Evolutionary conservation across 1,140 invertebrate species (phyloP), one percentile per base, ranked within the genome.

Genomic region (Medauroidea extradentata): DNA sequence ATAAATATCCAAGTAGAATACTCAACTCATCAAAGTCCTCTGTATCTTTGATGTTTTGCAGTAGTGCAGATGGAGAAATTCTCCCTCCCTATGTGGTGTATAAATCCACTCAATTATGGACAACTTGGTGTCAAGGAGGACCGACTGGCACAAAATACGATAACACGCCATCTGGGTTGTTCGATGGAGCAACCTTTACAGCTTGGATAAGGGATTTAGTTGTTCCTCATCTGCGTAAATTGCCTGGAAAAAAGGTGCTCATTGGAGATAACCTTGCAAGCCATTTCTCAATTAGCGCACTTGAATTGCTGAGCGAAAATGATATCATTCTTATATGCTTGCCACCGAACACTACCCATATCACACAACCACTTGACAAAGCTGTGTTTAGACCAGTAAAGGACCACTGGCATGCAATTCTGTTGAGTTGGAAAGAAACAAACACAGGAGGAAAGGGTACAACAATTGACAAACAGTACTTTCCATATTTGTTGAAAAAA

Each of bases 31-130:
- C 66, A 4, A 75, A 74, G 57, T 52, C 68, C 16, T 53, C 62
- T 9, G 69, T 66, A 34, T 74, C 72, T 7, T 43, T 76, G 11
- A 73, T 75, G 71, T 70, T 74, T 60, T 58, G 67, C 42, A 67
- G 63, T 44, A 64, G 70, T 57, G 72, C 70, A 50, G 53, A 53
- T 29, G 72, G 70, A 14, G 21, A 41, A 38, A 3, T 65, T n/a
- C 34, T 63, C 13, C 65, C 65, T 11, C 46, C 44, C 7, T 66
- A 68, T 53, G 65, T 68, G 59, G 61, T 64, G 3, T 70, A 65
- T 55, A 65, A 65, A 21, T 57, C 61, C 38, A 53, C 58, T 42
- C 16, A 57, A 16, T 14, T 68, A 16, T 66, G 60, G 58, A 13
- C 57, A 8, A 56, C 57, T 4, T 70, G 65, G 68, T 63, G 52